These are phyloP conservation scores for Drosophila prolongata DNA, from an alignment of 2,888 invertebrate genomes.

Conservation along the genomic window DNA sequence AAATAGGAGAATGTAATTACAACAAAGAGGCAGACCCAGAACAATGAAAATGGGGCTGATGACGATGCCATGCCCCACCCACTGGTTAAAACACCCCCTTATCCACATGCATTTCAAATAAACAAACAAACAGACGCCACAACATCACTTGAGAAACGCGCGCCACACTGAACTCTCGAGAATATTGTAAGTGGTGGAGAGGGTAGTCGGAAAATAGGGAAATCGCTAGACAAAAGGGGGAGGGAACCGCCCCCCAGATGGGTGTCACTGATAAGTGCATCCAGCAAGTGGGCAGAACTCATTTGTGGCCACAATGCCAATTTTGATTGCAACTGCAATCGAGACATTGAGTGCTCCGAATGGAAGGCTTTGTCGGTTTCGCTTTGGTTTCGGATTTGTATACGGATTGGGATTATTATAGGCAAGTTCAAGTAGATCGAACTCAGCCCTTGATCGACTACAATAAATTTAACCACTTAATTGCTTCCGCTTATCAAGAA, in stretches of 20 bases:
- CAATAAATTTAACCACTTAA: constrained; percentile 35
- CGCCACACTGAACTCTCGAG: constrained; percentile 46
- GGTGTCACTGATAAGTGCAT: constrained; percentile 61
- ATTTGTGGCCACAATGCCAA: constrained; percentile 59
- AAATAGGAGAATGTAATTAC: constrained; percentile 60
- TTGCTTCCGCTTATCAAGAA: constrained; percentile 43
- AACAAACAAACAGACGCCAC: constrained; percentile 67
- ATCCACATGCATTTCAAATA: constrained; percentile 36
- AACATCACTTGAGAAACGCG: constrained; percentile 60
- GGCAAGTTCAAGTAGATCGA: constrained; percentile 62
- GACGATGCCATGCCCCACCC: constrained; percentile 30
- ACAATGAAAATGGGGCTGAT: constrained; percentile 17
- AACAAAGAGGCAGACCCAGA: constrained; percentile 32
- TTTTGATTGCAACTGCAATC: constrained; percentile 72
- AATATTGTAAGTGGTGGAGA: constrained; percentile 34
- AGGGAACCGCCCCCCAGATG: constrained; percentile 1
- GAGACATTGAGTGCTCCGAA: constrained; percentile 68
- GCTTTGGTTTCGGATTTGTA: constrained; percentile 1
- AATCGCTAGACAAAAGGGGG: constrained; percentile 1
- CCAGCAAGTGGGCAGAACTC: constrained; percentile 35
- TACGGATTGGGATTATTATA: constrained; percentile 39
- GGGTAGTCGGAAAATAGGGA: constrained; percentile 3
- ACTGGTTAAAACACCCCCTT: constrained; percentile 40
- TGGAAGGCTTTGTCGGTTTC: constrained; percentile 12
- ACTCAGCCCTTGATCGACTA: constrained; percentile 53